Evolutionary conservation across 1,140 invertebrate genomes (phyloP), one percentile per base, ranked within the genome.

Genomic region (Panonychus citri): DNA sequence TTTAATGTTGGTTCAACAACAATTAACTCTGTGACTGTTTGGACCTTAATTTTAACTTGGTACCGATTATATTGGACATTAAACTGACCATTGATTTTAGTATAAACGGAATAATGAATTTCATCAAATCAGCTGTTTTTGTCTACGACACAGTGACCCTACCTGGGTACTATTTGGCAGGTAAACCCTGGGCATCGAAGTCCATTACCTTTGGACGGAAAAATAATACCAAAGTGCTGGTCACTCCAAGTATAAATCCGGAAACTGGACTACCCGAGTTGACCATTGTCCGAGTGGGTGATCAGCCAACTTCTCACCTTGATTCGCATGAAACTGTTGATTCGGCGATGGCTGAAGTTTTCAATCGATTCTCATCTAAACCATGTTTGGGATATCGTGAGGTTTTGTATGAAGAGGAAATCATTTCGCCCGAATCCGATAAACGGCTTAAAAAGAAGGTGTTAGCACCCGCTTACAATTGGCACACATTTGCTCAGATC

Each of bases 111-210:
- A 46, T 19, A 46, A 51, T 51, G 49, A 58, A 57, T 15, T 43
- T 67, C 12, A 65, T 71, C 51, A 61, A 71, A 59, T 62, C 61
- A 10, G 61, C 72, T 27, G 66, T 74, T 27, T 64, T 68, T 40
- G 39, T 90, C 54, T 91, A 83, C 71, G 87, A 91, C 69, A 74
- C 90, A 59, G 70, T 93, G 62, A 89, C 86, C 50, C 85, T 85
- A 69, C 85, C 87, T 43, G 74, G 89, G 1, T 90, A 90, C 70
- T 75, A 86, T 61, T 71, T 89, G 27, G 70, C 88, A 56, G 85
- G 90, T 67, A 75, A 80, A 62, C 88, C 88, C 54, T 91, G 87
- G 83, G 13, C 15, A 27, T 17, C 79, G 80, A 15, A 26, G 17
- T 13, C 51, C 56, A n/a, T 27, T 26, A 15, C 49, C 43, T n/a